phyloP scores from a whole-genome alignment of 2,797 vertebrate species.

The Crenichthys baileyi region DNA sequence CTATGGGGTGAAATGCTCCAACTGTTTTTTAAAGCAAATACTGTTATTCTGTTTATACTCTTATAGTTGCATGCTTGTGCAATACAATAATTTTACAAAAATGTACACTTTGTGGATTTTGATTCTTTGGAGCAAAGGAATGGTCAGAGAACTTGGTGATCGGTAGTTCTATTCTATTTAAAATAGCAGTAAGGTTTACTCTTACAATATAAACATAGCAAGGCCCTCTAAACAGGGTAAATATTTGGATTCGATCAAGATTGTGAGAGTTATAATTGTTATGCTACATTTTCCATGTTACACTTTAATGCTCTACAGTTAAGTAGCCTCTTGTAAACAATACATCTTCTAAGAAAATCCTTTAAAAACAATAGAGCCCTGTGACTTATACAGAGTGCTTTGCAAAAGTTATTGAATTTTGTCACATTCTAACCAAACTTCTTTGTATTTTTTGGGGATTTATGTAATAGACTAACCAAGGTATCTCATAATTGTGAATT shows the following conservation, averaged over 20 bases:
- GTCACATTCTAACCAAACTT: background rate
- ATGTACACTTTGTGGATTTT: background rate
- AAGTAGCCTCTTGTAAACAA: background rate
- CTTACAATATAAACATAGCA: conserved; percentile 37
- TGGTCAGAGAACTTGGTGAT: conserved; percentile 18
- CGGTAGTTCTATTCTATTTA: conserved; percentile 25
- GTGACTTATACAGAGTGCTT: background rate
- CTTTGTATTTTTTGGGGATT: background rate
- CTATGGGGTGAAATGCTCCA: conserved; percentile 30
- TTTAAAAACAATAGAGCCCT: background rate
- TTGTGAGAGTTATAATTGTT: conserved; percentile 36
- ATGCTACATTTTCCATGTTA: conserved; percentile 10
- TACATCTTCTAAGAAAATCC: background rate
- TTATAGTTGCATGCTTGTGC: background rate
- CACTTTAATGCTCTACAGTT: background rate
- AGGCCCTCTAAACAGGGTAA: conserved; percentile 42
- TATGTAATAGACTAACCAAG: background rate
- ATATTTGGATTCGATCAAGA: conserved; percentile 49
- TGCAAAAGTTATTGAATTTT: background rate
- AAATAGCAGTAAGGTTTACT: conserved; percentile 59
- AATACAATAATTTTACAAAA: background rate
- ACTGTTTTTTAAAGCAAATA: conserved; percentile 15
- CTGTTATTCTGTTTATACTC: conserved; percentile 3
- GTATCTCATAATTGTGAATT: background rate
- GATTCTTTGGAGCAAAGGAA: conserved; percentile 17